Conservation (phyloP, 2,888 invertebrate species). For the Diplolepis rosae region DNA sequence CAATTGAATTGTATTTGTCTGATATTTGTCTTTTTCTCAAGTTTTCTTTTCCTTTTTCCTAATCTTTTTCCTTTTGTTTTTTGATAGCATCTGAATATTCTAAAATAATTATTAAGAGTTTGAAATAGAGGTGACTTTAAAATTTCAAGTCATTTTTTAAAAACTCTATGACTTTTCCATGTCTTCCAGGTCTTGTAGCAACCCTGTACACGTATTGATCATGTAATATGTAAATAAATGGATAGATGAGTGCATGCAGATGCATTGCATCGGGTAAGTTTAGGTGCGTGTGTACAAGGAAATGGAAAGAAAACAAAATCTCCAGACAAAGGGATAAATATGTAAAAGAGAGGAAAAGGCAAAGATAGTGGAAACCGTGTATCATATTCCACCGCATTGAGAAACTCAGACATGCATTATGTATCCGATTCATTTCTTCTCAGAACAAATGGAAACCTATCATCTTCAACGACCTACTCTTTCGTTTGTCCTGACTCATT, state of each 20-base stretch:
- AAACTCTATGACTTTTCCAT: too few species aligned
- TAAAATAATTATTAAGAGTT: too few species aligned
- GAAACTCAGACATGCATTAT: slow-evolving; percentile 39
- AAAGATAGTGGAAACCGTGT: slow-evolving; percentile 39
- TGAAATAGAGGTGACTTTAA: too few species aligned
- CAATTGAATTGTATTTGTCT: background rate
- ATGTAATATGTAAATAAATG: background rate
- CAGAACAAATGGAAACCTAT: slow-evolving; percentile 3
- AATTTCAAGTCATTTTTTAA: too few species aligned
- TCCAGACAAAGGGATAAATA: slow-evolving; percentile 3
- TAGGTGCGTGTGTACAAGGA: slow-evolving; percentile 31
- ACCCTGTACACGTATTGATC: background rate
- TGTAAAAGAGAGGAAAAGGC: background rate
- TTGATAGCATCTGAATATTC: too few species aligned
- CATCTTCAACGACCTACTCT: background rate
- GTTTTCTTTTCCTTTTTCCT: too few species aligned
- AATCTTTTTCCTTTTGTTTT: too few species aligned
- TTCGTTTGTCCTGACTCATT: slow-evolving; percentile 14
- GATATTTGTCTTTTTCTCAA: too few species aligned
- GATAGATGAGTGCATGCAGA: background rate
- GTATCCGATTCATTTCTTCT: slow-evolving; percentile 34
- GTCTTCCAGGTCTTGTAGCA: too few species aligned
- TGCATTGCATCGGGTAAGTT: slow-evolving; percentile 9
- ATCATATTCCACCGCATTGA: slow-evolving; percentile 54
- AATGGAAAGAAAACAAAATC: slow-evolving; percentile 26